Conservation (phyloP, 2,797 vertebrate genomes). For the Sitta carolinensis region DNA sequence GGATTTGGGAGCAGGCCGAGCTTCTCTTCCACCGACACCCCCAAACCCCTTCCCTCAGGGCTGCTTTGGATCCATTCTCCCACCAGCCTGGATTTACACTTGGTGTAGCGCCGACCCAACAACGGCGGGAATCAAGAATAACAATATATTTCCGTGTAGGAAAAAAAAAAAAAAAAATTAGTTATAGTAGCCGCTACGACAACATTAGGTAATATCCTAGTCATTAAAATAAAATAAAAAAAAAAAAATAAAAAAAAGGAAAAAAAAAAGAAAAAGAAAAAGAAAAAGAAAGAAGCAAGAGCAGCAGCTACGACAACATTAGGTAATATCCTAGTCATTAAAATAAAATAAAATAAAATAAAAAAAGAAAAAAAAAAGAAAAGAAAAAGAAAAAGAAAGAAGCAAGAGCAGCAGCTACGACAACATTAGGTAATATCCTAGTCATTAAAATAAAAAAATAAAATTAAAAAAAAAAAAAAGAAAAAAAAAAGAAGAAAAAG, state of each 20-base stretch:
- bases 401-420: no score
- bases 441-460: no score
- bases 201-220: rapidly evolving
- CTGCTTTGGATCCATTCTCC: not conserved
- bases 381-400: no score
- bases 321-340: rapidly evolving
- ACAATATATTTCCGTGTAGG: no score
- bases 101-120: not conserved
- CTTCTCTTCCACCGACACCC: not conserved
- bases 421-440: rapidly evolving
- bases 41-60: not conserved
- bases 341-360: no score
- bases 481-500: no score
- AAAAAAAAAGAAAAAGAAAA: no score
- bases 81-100: not conserved
- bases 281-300: no score
- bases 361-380: not conserved
- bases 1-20: not conserved
- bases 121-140: not conserved
- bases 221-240: rapidly evolving
- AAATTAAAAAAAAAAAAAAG: not conserved
- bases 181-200: not conserved
- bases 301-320: no score
- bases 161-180: no score
- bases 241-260: no score